Conservation (phyloP, 2,888 invertebrate species). For the Pollenia angustigena region DNA sequence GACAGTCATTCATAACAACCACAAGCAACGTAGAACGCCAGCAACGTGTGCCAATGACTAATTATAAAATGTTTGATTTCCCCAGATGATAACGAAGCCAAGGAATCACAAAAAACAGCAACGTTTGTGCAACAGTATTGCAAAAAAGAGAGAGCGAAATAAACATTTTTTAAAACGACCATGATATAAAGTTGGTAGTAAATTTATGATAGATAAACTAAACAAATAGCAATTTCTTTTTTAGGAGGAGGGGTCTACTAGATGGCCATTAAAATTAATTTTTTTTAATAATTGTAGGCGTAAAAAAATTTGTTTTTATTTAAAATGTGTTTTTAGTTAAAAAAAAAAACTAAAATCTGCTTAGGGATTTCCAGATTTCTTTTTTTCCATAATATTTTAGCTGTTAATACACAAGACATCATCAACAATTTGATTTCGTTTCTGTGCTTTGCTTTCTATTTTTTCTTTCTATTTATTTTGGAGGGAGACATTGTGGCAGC, state of each 20-base stretch:
- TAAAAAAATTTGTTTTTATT: conserved; percentile 3
- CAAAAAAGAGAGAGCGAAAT: conserved; percentile 7
- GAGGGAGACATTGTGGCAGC: background rate
- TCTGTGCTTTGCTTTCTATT: background rate
- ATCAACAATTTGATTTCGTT: background rate
- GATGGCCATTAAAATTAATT: conserved; percentile 16
- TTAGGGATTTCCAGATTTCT: background rate
- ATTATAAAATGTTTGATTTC: conserved; percentile 83
- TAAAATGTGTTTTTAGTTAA: background rate
- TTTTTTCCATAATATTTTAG: background rate
- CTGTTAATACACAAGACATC: conserved; percentile 16
- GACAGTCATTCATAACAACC: conserved; percentile 51
- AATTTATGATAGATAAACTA: conserved; percentile 39
- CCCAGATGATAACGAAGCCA: conserved; percentile 75
- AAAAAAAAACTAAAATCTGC: background rate
- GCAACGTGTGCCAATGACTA: conserved; percentile 79
- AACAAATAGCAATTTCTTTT: conserved; percentile 11
- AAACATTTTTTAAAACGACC: conserved; percentile 21
- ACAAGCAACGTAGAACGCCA: conserved; percentile 12
- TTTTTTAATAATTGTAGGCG: background rate
- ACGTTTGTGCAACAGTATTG: conserved; percentile 46
- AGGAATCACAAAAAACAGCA: conserved; percentile 31
- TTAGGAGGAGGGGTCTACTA: background rate
- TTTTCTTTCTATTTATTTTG: background rate
- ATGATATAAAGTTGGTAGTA: conserved; percentile 16